Evolutionary conservation across 2,888 invertebrate genomes (phyloP).

Genomic region (Latheticus oryzae): DNA sequence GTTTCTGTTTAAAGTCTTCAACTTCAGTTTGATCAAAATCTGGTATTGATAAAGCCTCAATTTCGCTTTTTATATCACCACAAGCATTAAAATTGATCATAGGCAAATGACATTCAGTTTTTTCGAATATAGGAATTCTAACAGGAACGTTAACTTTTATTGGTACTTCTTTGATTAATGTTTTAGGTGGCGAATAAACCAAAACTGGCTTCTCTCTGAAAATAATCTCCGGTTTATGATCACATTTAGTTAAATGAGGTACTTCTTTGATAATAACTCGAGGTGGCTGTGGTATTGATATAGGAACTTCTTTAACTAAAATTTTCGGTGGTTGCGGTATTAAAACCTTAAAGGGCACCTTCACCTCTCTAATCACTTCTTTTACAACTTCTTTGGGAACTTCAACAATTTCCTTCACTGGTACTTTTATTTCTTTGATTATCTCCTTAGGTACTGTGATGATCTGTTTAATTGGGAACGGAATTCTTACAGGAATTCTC

Average conservation of each 20-base stretch:
- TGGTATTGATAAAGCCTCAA: background rate
- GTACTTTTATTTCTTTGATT: background rate
- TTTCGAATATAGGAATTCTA: background rate
- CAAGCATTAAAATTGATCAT: background rate
- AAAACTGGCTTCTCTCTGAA: constrained; percentile 2
- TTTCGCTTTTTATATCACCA: background rate
- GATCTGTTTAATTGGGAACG: background rate
- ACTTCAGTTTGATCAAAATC: background rate
- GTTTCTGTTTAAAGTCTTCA: background rate
- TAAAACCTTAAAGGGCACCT: too few relatives aligned
- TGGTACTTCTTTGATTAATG: constrained; percentile 19
- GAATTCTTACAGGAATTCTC: background rate
- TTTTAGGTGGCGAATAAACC: background rate
- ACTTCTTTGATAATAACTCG: constrained; percentile 19
- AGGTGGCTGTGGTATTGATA: constrained; percentile 10
- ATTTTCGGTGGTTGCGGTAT: background rate
- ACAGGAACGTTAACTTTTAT: background rate
- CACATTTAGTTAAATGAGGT: constrained; percentile 2
- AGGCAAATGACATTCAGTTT: constrained; percentile 3
- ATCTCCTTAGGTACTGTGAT: constrained; percentile 4
- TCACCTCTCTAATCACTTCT: background rate
- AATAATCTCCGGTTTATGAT: background rate
- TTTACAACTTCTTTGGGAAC: constrained; percentile 6
- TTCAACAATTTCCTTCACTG: constrained; percentile 1
- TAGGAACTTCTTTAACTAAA: constrained; percentile 15